Percentiles rank a stretch among this genome's conserved stretches.
phyloP scores from a whole-genome alignment of 2,113 vertebrate species.

The Siniperca chuatsi region DNA sequence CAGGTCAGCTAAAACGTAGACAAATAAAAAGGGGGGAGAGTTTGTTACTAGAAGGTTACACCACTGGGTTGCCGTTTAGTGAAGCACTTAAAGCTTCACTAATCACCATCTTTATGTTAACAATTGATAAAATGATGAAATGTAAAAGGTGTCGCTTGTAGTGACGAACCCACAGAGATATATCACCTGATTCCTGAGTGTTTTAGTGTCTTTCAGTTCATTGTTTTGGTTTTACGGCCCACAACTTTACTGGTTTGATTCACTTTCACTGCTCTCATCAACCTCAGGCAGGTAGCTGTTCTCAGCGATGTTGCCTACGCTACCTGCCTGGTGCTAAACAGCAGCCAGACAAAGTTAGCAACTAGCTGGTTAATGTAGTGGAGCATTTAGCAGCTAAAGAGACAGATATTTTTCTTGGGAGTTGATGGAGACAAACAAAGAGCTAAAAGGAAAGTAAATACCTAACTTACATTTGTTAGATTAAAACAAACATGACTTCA shows the following conservation, averaged over 20 bases:
- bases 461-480: too few species aligned
- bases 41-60: not conserved
- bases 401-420: too few species aligned
- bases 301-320: too few species aligned
- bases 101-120: not conserved
- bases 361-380: too few species aligned
- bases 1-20: slow-evolving; percentile 9
- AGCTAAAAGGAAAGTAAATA: too few species aligned
- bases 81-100: not conserved
- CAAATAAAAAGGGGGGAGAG: not conserved
- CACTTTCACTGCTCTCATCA: not conserved
- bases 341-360: too few species aligned
- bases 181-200: not conserved
- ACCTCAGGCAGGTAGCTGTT: too few species aligned
- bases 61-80: not conserved
- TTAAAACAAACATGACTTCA: too few species aligned
- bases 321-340: too few species aligned
- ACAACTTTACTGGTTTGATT: not conserved
- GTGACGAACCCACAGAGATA: not conserved
- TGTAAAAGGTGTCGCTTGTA: not conserved
- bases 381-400: too few species aligned
- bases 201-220: not conserved
- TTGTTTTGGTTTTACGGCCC: not conserved
- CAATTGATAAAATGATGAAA: not conserved
- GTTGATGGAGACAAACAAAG: too few species aligned